phyloP scores from a whole-genome alignment of 2,888 invertebrate genomes.

The Euplexia lucipara region DNA sequence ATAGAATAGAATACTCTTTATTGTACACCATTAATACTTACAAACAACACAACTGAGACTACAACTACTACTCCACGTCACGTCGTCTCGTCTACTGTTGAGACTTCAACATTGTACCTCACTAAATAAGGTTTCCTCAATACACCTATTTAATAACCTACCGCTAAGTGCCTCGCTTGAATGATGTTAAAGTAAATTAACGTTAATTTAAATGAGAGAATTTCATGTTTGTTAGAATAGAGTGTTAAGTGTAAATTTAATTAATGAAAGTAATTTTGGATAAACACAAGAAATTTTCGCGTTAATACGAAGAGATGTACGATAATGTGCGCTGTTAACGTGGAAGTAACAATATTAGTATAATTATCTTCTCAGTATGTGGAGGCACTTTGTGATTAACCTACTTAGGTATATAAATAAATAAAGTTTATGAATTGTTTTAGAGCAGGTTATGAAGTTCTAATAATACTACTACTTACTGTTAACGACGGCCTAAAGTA shows the following conservation, averaged over 20 bases:
- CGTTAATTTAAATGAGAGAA: conserved; percentile 19
- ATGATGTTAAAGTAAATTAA: conserved; percentile 7
- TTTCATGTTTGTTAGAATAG: conserved; percentile 19
- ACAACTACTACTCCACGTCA: too few species aligned
- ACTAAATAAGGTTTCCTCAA: neutral
- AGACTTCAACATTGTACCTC: neutral
- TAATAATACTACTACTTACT: too few species aligned
- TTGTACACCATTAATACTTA: too few species aligned
- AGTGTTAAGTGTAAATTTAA: conserved; percentile 16
- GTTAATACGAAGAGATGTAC: conserved; percentile 10
- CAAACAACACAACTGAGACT: too few species aligned
- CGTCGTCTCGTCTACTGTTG: too few species aligned
- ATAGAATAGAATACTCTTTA: too few species aligned
- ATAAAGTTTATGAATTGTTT: too few species aligned
- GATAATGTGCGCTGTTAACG: neutral
- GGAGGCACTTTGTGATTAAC: neutral
- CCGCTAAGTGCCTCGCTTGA: neutral
- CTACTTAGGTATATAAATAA: too few species aligned
- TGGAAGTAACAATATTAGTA: conserved; percentile 14
- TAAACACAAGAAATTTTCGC: neutral
- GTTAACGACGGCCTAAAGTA: too few species aligned
- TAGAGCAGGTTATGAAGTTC: too few species aligned
- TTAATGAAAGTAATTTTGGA: conserved; percentile 25
- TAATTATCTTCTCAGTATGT: neutral
- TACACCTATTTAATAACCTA: neutral